Evolutionary conservation across 1,140 invertebrate genomes (phyloP).

Genomic region (Halesus radiatus): DNA sequence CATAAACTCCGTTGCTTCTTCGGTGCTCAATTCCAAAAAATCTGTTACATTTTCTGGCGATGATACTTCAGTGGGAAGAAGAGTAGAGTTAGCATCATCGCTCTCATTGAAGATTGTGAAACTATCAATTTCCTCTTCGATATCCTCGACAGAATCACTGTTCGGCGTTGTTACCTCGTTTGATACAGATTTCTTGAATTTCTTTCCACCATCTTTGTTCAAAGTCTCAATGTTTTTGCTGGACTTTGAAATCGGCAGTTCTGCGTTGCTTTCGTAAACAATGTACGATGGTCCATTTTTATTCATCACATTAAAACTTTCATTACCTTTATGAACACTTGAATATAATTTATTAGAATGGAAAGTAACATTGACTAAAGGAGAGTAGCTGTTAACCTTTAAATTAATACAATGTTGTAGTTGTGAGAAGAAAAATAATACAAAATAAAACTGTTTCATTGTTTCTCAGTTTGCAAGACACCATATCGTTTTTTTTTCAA

Average conservation of each 20-base stretch:
- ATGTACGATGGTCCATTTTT: not conserved
- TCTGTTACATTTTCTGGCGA: slow-evolving; percentile 60
- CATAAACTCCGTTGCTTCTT: slow-evolving; percentile 61
- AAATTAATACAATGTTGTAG: not conserved
- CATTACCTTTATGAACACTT: not conserved
- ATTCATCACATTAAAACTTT: not conserved
- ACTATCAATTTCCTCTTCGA: slow-evolving; percentile 16
- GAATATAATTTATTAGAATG: not conserved
- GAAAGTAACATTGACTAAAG: not conserved
- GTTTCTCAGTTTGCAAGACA: not conserved
- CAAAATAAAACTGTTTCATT: slow-evolving; percentile 23
- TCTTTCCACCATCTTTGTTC: no score
- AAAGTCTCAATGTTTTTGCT: no score
- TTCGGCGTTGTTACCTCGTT: not conserved
- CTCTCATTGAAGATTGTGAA: slow-evolving; percentile 8
- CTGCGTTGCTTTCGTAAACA: not conserved
- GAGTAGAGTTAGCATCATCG: slow-evolving; percentile 38
- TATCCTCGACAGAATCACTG: not conserved
- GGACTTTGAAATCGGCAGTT: not conserved
- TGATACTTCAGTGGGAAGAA: slow-evolving; percentile 21
- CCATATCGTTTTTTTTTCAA: slow-evolving; percentile 38
- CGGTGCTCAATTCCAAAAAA: slow-evolving; percentile 54
- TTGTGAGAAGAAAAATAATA: not conserved
- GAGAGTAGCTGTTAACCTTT: not conserved
- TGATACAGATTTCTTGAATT: no score